A percentile compares a stretch with the other conserved stretches of the same genome.
These are phyloP conservation scores for Hedya salicella DNA, from an alignment of 2,888 invertebrate genomes.

Conservation along the genomic window DNA sequence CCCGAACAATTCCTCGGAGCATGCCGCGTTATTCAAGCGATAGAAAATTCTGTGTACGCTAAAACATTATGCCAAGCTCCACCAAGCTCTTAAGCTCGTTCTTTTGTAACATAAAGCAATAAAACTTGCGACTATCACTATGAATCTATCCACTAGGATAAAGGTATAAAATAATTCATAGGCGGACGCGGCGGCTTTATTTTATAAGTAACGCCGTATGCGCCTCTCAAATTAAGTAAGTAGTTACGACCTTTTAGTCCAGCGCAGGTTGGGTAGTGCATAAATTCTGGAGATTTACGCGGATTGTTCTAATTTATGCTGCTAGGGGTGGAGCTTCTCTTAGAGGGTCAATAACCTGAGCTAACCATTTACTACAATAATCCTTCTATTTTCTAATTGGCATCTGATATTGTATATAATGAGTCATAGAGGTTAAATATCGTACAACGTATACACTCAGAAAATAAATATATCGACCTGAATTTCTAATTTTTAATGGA, in stretches of 20 bases:
- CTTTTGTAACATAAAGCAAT: background rate
- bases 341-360: background rate
- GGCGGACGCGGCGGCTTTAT: background rate
- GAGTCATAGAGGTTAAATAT: no score
- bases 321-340: background rate
- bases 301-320: conserved; percentile 13
- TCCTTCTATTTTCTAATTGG: background rate
- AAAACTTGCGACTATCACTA: background rate
- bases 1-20: no score
- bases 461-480: no score
- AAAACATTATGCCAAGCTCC: no score
- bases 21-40: no score
- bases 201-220: background rate
- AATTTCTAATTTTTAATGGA: no score
- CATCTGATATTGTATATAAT: no score
- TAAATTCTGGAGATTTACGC: conserved; percentile 28
- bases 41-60: no score
- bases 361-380: background rate
- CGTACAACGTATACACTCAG: no score
- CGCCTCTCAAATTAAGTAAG: background rate
- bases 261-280: conserved; percentile 14
- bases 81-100: no score
- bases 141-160: background rate
- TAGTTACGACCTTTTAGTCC: background rate
- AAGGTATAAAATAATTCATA: background rate